Conservation (phyloP, 2,797 vertebrate species). For the Cottoperca gobio region DNA sequence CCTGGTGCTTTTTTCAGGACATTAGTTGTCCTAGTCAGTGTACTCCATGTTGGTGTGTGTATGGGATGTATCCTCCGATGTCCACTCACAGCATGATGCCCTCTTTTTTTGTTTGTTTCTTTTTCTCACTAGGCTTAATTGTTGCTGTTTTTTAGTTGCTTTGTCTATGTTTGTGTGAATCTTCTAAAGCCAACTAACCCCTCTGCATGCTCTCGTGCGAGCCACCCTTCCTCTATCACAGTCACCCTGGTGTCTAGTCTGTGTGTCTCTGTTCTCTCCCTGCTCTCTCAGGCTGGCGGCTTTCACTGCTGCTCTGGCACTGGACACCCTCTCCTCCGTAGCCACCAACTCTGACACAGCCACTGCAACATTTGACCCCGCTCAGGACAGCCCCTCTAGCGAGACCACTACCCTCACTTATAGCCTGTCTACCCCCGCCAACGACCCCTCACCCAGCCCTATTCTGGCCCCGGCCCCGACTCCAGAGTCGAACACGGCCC, state of each 20-base stretch:
- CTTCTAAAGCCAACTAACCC: conserved; percentile 72
- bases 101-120: conserved; percentile 58
- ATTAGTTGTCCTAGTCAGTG: conserved; percentile 64
- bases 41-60: conserved; percentile 79
- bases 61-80: conserved; percentile 76
- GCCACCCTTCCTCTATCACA: conserved; percentile 81
- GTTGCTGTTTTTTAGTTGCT: conserved; percentile 75
- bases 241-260: conserved; percentile 90
- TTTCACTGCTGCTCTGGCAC: conserved; percentile 90
- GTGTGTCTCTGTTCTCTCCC: conserved; percentile 90
- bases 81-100: conserved; percentile 83
- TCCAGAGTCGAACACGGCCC: conserved; percentile 69
- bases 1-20: conserved; percentile 57
- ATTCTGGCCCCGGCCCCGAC: conserved; percentile 71
- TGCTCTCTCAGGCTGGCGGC: conserved; percentile 92
- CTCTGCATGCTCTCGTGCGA: conserved; percentile 74
- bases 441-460: conserved; percentile 87
- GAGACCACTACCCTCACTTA: conserved; percentile 97
- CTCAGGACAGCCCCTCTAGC: conserved; percentile 97
- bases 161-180: conserved; percentile 68
- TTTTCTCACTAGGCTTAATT: conserved; percentile 67
- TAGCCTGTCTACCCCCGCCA: conserved; percentile 90
- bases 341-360: conserved; percentile 97
- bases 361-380: conserved; percentile 96
- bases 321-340: conserved; percentile 97